Conservation (phyloP, 2,113 vertebrate genomes). For the Gambusia affinis region DNA sequence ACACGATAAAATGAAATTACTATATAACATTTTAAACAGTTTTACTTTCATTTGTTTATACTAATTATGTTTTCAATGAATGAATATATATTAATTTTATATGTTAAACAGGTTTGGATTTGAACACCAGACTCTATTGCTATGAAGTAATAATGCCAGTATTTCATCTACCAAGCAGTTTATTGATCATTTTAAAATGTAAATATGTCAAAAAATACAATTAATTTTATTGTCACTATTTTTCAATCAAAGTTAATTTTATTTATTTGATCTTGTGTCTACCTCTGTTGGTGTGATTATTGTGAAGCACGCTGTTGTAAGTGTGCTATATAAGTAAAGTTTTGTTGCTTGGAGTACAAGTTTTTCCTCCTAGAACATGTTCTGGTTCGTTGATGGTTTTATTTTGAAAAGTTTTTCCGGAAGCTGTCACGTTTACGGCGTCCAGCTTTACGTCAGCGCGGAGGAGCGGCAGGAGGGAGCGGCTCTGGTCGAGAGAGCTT, state of each 20-base stretch:
- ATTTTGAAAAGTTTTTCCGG: constrained; percentile 23
- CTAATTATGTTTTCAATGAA: neutral
- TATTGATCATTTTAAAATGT: neutral
- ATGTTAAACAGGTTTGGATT: too few species aligned
- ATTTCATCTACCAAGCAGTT: neutral
- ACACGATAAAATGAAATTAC: too few species aligned
- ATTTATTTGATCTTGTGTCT: too few species aligned
- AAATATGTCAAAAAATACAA: neutral
- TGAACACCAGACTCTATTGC: neutral
- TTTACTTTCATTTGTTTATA: too few species aligned
- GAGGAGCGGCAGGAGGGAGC: constrained; percentile 70
- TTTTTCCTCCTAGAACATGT: too few species aligned
- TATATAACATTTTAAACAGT: neutral
- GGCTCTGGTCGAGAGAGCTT: constrained; percentile 66
- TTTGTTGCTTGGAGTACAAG: too few species aligned
- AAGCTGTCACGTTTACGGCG: accelerated
- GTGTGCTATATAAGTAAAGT: too few species aligned
- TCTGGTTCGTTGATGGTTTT: constrained; percentile 8
- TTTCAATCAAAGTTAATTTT: too few species aligned
- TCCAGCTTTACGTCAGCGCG: constrained; percentile 27
- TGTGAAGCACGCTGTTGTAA: too few species aligned
- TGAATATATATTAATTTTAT: neutral
- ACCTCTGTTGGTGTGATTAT: too few species aligned
- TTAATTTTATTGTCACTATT: too few species aligned
- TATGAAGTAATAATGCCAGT: neutral